Evolutionary conservation across 2,113 vertebrate genomes (phyloP).

Genomic region (Hypomesus transpacificus): DNA sequence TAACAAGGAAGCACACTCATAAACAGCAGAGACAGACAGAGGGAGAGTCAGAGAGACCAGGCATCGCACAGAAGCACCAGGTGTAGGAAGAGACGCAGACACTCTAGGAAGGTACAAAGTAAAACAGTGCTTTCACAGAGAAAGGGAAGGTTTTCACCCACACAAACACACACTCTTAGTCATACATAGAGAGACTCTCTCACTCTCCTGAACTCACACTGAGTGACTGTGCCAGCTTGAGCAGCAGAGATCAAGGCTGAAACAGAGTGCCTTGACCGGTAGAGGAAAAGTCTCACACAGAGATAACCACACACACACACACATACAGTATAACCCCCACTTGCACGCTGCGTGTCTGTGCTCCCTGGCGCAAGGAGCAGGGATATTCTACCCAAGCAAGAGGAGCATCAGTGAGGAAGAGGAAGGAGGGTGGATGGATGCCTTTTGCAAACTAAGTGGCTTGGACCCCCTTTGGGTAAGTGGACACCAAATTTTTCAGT

Average conservation of each 20-base stretch:
- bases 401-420: constrained; percentile 54
- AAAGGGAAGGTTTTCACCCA: constrained; percentile 25
- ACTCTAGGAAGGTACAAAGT: constrained; percentile 26
- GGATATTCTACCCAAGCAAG: constrained; percentile 43
- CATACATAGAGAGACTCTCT: constrained; percentile 38
- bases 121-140: constrained; percentile 49
- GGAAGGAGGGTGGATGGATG: constrained; percentile 72
- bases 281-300: constrained; percentile 32
- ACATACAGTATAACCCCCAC: background rate
- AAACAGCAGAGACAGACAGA: constrained; percentile 65
- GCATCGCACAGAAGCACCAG: constrained; percentile 62
- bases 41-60: constrained; percentile 64
- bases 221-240: constrained; percentile 32
- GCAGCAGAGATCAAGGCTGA: constrained; percentile 22
- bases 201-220: constrained; percentile 28
- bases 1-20: constrained; percentile 71
- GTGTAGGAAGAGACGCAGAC: constrained; percentile 44
- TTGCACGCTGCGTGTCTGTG: background rate
- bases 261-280: constrained; percentile 28
- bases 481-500: constrained; percentile 24
- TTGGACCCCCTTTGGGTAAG: constrained; percentile 80
- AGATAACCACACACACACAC: constrained; percentile 5
- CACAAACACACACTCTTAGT: background rate
- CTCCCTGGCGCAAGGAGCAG: constrained; percentile 35
- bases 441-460: constrained; percentile 76